Conservation (phyloP, 1,140 invertebrate genomes). For the Sinonovacula constricta region DNA sequence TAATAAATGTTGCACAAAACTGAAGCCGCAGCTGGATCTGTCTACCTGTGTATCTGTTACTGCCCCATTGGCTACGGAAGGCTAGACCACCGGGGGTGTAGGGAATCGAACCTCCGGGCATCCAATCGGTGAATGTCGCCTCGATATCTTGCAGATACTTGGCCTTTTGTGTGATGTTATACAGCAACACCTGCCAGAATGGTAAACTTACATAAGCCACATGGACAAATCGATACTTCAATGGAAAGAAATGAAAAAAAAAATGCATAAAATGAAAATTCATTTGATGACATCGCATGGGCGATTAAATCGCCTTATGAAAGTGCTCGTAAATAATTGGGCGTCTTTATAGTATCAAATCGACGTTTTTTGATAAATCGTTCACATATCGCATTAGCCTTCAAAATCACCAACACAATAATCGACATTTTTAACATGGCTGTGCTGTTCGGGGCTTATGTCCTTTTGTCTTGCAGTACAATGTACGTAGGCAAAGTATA, state of each 20-base stretch:
- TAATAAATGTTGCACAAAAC: too few relatives aligned
- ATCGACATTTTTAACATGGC: too few relatives aligned
- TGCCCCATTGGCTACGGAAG: conserved; percentile 67
- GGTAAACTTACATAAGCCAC: too few relatives aligned
- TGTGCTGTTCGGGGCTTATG: too few relatives aligned
- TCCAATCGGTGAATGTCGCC: conserved; percentile 66
- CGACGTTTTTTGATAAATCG: background rate
- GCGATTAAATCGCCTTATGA: background rate
- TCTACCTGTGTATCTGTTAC: conserved; percentile 62
- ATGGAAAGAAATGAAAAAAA: too few relatives aligned
- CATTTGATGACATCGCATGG: background rate
- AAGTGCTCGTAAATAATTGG: background rate
- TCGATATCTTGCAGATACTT: conserved; percentile 64
- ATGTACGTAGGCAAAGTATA: too few relatives aligned
- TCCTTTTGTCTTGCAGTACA: too few relatives aligned
- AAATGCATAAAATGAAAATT: background rate
- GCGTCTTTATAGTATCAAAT: background rate
- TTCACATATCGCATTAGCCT: background rate
- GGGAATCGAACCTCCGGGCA: conserved; percentile 68
- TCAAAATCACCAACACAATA: too few relatives aligned
- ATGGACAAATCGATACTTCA: too few relatives aligned
- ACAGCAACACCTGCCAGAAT: conserved; percentile 65
- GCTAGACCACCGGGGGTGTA: conserved; percentile 73
- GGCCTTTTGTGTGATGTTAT: conserved; percentile 64
- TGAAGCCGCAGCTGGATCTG: background rate